phyloP scores from a whole-genome alignment of 2,888 invertebrate genomes.

The Drosophila rubida region DNA sequence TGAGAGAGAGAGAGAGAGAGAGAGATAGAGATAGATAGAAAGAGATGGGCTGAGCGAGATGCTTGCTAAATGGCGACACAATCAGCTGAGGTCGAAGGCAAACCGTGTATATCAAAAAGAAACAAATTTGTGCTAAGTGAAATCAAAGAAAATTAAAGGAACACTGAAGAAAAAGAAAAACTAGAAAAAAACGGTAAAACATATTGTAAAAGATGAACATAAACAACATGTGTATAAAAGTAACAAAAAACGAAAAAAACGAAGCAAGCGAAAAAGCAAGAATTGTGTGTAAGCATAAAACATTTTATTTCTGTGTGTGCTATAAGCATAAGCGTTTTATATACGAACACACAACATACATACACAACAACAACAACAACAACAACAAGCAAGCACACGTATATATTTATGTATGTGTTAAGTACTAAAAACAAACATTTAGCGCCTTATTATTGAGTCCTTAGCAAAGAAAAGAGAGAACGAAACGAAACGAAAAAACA shows the following conservation, averaged over 20 bases:
- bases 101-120: conserved; percentile 24
- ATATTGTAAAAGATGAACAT: conserved; percentile 15
- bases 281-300: conserved; percentile 25
- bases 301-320: conserved; percentile 30
- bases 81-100: conserved; percentile 1
- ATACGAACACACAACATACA: conserved; percentile 29
- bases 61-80: conserved; percentile 9
- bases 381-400: conserved; percentile 7
- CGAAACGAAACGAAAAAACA: neutral
- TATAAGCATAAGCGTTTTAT: conserved; percentile 35
- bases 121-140: conserved; percentile 37
- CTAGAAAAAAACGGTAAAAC: neutral
- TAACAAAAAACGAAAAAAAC: conserved; percentile 10
- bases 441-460: conserved; percentile 74
- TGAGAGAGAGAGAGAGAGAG: conserved; percentile 36
- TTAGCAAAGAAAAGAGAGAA: conserved; percentile 49
- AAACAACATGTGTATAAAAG: conserved; percentile 13
- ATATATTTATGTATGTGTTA: conserved; percentile 13
- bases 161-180: conserved; percentile 7
- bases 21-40: conserved; percentile 32
- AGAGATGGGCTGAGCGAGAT: conserved; percentile 29
- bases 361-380: no score
- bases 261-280: conserved; percentile 10
- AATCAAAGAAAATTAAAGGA: conserved; percentile 11
- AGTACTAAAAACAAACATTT: conserved; percentile 45